phyloP scores from a whole-genome alignment of 1,140 invertebrate genomes.

The Ips typographus region DNA sequence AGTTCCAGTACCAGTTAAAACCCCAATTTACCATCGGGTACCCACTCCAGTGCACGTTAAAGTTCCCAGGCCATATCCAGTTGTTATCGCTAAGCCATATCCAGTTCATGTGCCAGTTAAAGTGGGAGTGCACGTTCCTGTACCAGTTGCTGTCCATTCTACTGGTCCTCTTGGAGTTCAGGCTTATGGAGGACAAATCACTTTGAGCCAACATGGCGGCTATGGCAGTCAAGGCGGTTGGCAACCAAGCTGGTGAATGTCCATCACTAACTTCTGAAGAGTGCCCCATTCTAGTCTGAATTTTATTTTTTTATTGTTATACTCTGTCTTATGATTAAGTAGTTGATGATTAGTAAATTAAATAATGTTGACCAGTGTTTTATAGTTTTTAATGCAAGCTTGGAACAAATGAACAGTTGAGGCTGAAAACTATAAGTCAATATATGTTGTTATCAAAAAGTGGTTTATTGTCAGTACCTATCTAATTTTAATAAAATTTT shows the following conservation, averaged over 20 bases:
- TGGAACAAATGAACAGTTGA: too few species aligned
- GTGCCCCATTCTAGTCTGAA: not conserved
- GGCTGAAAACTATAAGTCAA: too few species aligned
- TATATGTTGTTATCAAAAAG: too few species aligned
- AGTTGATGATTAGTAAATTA: not conserved
- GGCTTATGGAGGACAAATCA: slow-evolving; percentile 18
- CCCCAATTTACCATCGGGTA: slow-evolving; percentile 49
- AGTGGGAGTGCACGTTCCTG: slow-evolving; percentile 40
- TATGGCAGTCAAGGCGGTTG: not conserved
- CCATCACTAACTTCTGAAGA: too few species aligned
- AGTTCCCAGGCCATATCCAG: slow-evolving; percentile 45
- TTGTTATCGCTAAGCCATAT: slow-evolving; percentile 42
- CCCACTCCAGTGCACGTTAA: slow-evolving; percentile 48
- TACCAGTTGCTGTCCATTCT: slow-evolving; percentile 35
- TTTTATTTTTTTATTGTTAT: not conserved
- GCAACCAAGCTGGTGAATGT: not conserved
- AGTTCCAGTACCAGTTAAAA: slow-evolving; percentile 48
- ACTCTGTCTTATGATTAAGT: not conserved
- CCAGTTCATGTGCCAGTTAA: slow-evolving; percentile 42
- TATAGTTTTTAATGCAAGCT: too few species aligned
- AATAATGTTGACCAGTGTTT: not conserved
- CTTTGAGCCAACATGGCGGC: slow-evolving; percentile 13
- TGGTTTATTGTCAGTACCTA: too few species aligned
- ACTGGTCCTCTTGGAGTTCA: slow-evolving; percentile 24
- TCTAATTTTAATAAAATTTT: too few species aligned